These are phyloP conservation scores for Spodoptera littoralis DNA, from an alignment of 2,888 invertebrate species.

Conservation along the genomic window DNA sequence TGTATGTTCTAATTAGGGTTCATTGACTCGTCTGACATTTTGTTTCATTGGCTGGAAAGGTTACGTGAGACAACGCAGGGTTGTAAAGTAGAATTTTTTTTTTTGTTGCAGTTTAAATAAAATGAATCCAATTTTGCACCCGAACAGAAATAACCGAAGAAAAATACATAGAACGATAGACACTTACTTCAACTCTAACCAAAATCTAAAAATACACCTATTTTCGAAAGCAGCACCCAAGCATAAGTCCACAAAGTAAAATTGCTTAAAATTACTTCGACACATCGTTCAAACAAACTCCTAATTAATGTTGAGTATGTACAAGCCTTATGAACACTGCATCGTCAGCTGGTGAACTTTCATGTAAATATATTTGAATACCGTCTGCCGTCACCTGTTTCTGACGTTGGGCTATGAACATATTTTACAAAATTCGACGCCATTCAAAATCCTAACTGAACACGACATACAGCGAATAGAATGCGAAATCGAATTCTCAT, in stretches of 20 bases:
- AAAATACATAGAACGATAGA: no score
- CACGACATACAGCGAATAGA: background rate
- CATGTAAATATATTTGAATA: slow-evolving; percentile 14
- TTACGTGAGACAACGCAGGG: background rate
- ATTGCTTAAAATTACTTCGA: no score
- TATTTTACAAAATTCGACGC: slow-evolving; percentile 15
- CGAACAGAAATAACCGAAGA: no score
- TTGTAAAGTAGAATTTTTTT: no score
- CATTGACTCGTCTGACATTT: background rate
- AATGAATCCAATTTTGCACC: no score
- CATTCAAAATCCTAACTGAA: slow-evolving; percentile 3
- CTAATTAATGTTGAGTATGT: slow-evolving; percentile 20
- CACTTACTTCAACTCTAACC: no score
- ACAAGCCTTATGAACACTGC: slow-evolving; percentile 16
- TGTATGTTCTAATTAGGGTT: no score
- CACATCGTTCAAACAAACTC: slow-evolving; percentile 12
- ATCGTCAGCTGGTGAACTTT: slow-evolving; percentile 16
- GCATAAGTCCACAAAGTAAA: no score
- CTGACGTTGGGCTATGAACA: slow-evolving; percentile 21
- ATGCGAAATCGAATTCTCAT: slow-evolving; percentile 14
- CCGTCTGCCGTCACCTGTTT: slow-evolving; percentile 1
- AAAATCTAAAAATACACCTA: no score
- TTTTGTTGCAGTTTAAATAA: no score
- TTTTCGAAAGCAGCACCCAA: no score
- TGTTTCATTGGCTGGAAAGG: background rate